Conservation (phyloP, 2,888 invertebrate species). For the Sympetrum striolatum region DNA sequence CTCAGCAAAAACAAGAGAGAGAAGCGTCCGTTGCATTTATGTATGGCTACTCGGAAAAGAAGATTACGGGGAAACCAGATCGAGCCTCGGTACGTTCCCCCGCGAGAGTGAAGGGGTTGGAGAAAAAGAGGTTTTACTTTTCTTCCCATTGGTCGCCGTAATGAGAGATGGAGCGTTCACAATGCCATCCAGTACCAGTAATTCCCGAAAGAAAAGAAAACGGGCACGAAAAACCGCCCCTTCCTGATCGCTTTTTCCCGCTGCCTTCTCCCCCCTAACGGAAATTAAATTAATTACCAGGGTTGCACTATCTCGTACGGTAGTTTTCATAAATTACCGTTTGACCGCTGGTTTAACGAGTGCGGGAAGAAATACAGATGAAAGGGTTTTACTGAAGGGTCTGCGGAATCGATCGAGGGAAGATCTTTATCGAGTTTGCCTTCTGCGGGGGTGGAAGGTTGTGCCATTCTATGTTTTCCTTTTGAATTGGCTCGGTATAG, state of each 20-base stretch:
- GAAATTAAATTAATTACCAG: background rate
- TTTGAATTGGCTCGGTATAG: too few relatives aligned
- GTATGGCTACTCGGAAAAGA: constrained; percentile 15
- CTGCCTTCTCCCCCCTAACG: background rate
- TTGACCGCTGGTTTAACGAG: background rate
- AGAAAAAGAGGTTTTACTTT: background rate
- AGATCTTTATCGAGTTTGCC: too few relatives aligned
- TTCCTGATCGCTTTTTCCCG: background rate
- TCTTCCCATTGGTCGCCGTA: background rate
- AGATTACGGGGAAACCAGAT: constrained; percentile 11
- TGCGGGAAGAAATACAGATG: too few relatives aligned
- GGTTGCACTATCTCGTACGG: background rate
- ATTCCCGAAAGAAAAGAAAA: background rate
- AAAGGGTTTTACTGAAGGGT: too few relatives aligned
- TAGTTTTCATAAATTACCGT: background rate
- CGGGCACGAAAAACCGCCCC: background rate
- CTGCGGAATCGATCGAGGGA: too few relatives aligned
- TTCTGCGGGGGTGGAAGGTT: too few relatives aligned
- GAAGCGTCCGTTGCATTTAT: constrained; percentile 16
- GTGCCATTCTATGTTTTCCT: too few relatives aligned
- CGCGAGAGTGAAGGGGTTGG: constrained; percentile 4
- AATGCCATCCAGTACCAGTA: background rate
- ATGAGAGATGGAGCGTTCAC: background rate
- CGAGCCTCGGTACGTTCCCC: constrained; percentile 6
- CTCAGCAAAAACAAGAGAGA: background rate